These are phyloP conservation scores for Lamellibrachia satsuma DNA, from an alignment of 2,888 invertebrate genomes.

Conservation along the genomic window DNA sequence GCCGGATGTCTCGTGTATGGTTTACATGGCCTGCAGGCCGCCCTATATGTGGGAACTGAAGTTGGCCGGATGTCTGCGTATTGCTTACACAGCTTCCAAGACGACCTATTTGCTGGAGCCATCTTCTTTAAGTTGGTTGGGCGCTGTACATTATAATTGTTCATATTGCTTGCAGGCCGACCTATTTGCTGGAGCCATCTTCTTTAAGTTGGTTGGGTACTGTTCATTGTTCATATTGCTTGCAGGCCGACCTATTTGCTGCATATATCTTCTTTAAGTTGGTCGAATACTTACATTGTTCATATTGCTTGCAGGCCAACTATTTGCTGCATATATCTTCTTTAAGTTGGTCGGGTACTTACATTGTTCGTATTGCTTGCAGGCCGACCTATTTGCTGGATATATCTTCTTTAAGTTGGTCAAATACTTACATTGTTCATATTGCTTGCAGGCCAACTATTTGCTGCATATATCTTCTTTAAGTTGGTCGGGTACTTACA, in stretches of 20 bases:
- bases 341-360: constrained; percentile 67
- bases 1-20: constrained; percentile 66
- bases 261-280: constrained; percentile 64
- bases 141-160: not conserved
- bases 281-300: constrained; percentile 46
- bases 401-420: not conserved
- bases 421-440: not conserved
- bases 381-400: too few species aligned
- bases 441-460: not conserved
- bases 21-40: constrained; percentile 50
- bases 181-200: constrained; percentile 69
- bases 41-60: too few species aligned
- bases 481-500: not conserved
- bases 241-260: too few species aligned
- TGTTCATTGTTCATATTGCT: constrained; percentile 65
- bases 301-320: constrained; percentile 56
- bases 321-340: constrained; percentile 70
- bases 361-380: constrained; percentile 63
- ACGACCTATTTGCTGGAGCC: too few species aligned
- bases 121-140: not conserved
- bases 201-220: constrained; percentile 68
- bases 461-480: not conserved
- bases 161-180: constrained; percentile 54
- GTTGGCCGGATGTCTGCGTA: too few species aligned
- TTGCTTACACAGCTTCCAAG: constrained; percentile 38